Conservation (phyloP, 2,797 vertebrate species). For the Rallus crepitans region DNA sequence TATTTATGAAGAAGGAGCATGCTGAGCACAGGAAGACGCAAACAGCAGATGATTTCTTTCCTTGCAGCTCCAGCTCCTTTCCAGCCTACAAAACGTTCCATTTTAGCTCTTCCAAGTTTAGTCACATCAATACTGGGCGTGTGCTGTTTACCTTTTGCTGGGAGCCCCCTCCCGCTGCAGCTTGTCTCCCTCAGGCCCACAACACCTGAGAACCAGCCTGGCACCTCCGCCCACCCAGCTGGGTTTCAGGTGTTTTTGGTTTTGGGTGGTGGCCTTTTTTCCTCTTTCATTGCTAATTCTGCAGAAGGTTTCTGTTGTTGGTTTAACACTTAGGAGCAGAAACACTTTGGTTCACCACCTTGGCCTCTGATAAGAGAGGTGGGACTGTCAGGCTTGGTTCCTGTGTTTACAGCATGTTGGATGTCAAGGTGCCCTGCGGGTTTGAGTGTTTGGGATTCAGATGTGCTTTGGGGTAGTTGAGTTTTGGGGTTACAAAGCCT, state of each 20-base stretch:
- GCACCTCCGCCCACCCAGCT: neutral
- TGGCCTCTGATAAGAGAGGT: too few relatives aligned
- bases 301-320: too few relatives aligned
- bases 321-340: too few relatives aligned
- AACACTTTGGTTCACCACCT: rapidly evolving
- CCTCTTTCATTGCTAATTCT: neutral
- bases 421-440: rapidly evolving
- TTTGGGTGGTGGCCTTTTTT: neutral
- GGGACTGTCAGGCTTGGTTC: too few relatives aligned
- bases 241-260: rapidly evolving
- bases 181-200: neutral
- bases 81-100: constrained; percentile 31
- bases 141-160: neutral
- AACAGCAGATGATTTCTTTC: neutral
- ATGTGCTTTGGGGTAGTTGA: rapidly evolving
- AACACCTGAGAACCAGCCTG: neutral
- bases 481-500: rapidly evolving
- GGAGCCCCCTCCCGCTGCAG: neutral
- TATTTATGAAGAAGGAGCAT: neutral
- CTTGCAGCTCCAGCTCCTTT: neutral
- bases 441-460: too few relatives aligned
- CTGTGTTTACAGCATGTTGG: rapidly evolving
- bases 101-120: constrained; percentile 4
- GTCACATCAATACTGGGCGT: rapidly evolving
- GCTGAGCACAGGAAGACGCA: neutral